Evolutionary conservation across 2,888 invertebrate species (phyloP), one percentile per base, ranked within the genome.

Genomic region (Gisinianus flammeolus): DNA sequence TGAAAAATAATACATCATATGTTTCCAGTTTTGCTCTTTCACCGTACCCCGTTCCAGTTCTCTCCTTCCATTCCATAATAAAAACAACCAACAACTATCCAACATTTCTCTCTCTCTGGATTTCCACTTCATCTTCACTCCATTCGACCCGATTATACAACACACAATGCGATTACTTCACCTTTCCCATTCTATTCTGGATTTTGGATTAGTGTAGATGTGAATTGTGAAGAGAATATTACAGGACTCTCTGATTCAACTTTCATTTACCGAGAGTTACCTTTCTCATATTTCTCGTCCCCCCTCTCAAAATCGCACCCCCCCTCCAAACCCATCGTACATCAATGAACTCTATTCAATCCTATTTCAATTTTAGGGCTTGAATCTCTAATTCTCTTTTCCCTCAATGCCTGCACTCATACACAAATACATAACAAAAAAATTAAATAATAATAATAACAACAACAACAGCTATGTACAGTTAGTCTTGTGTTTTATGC

Each of bases 1-100:
- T 62, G 62, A 62, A 62, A 62, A 62, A 26, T 62, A 62, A 62
- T 28, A 62, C 62, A 26, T 26, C 62, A 62, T 62, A 62, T 5
- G 62, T 62, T 26, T 62, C 26, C 28, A 10, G 4, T 1, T 62
- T 5, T 26, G 22, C 62, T 28, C 62, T 62, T 62, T 62, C 62
- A 1, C 62, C 44, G 44, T 44, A 12, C 2, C 19, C 44, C 44
- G 44, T 44, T 44, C n/a, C n/a, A n/a, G n/a, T 44, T 44, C 44
- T 6, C 44, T 44, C 19, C 19, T 44, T 19, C 44, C 44, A 44
- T 12, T 19, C 44, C 35, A 8, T n/a, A n/a, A n/a, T n/a, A n/a
- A n/a, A n/a, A n/a, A n/a, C n/a, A n/a, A n/a, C n/a, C n/a, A n/a
- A n/a, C n/a, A n/a, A n/a, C n/a, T n/a, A n/a, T n/a, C n/a, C n/a